Evolutionary conservation across 2,888 invertebrate genomes (phyloP).

Genomic region (Leptothorax acervorum): DNA sequence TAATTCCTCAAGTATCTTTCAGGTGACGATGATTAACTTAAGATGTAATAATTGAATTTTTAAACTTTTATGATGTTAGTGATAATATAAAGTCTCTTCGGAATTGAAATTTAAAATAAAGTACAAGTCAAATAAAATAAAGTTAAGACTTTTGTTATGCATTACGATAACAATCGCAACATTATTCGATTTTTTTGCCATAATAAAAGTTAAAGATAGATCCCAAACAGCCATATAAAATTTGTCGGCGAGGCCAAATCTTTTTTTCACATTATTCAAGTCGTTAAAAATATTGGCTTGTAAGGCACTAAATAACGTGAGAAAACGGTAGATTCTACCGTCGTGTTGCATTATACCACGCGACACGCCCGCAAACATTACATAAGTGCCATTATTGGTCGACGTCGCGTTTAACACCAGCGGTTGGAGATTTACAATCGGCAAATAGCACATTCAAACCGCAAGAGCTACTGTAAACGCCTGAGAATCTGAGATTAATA

Average conservation of each 20-base stretch:
- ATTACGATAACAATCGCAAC: not conserved
- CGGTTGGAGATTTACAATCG: not conserved
- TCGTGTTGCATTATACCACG: not conserved
- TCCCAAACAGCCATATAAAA: not conserved
- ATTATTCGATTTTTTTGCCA: not conserved
- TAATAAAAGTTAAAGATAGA: not conserved
- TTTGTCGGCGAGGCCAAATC: not conserved
- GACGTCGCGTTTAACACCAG: not conserved
- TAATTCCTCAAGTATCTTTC: not conserved
- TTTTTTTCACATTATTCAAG: not conserved
- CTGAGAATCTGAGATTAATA: not conserved
- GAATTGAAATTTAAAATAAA: not conserved
- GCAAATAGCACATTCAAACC: slow-evolving; percentile 3
- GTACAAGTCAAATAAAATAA: not conserved
- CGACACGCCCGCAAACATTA: slow-evolving; percentile 17
- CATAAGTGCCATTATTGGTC: slow-evolving; percentile 3
- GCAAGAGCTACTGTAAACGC: not conserved
- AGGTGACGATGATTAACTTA: not conserved
- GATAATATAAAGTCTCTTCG: not conserved
- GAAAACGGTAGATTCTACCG: not conserved
- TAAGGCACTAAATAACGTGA: not conserved
- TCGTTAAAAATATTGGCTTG: not conserved
- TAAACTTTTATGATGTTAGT: not conserved
- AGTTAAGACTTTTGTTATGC: not conserved
- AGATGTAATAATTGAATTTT: not conserved